Conservation (phyloP, 2,113 vertebrate genomes). For the Brienomyrus brachyistius region DNA sequence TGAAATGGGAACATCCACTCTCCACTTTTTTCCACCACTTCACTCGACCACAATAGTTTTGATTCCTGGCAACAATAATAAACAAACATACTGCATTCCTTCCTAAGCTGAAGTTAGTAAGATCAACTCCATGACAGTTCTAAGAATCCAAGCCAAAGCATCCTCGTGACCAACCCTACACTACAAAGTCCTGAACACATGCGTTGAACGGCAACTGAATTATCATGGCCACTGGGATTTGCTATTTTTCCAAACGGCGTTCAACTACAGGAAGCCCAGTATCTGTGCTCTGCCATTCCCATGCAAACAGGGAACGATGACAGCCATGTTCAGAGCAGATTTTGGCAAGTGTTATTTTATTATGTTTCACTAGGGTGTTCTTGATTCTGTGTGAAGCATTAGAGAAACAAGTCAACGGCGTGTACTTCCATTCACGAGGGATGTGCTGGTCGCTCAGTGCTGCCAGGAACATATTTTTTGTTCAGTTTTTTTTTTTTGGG, state of each 20-base stretch:
- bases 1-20: not conserved
- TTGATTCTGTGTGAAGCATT: not conserved
- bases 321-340: not conserved
- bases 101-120: not conserved
- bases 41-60: not conserved
- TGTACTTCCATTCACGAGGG: conserved; percentile 6
- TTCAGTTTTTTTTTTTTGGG: not conserved
- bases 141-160: not conserved
- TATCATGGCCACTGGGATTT: not conserved
- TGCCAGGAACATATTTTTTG: not conserved
- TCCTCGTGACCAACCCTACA: not conserved
- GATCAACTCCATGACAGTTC: not conserved
- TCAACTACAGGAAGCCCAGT: not conserved
- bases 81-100: conserved; percentile 1
- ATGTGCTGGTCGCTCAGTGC: not conserved
- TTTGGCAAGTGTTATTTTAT: not conserved
- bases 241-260: not conserved
- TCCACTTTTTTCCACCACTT: not conserved
- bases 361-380: not conserved
- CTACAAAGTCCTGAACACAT: not conserved
- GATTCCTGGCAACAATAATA: conserved; percentile 1
- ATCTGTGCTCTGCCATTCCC: not conserved
- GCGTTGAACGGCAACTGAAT: not conserved
- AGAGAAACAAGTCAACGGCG: conserved; percentile 16
- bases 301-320: not conserved